These are phyloP conservation scores for Eudasyphora cyanicolor DNA, from an alignment of 2,888 invertebrate species.

Conservation along the genomic window DNA sequence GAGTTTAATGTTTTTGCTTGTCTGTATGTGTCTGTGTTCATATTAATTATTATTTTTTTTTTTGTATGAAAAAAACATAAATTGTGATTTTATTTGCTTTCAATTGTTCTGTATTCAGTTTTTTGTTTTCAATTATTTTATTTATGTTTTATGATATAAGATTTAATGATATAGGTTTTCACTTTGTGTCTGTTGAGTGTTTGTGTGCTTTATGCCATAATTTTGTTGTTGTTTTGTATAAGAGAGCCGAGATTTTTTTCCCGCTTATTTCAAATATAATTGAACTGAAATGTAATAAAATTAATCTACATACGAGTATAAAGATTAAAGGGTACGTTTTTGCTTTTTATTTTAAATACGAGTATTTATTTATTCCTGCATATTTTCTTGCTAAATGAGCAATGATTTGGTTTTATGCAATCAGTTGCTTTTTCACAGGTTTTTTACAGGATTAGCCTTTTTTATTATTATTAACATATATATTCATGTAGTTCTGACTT, in stretches of 20 bases:
- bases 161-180: slow-evolving; percentile 17
- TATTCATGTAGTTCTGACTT: background rate
- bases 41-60: slow-evolving; percentile 26
- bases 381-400: slow-evolving; percentile 8
- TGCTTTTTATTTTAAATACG: background rate
- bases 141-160: slow-evolving; percentile 10
- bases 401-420: background rate
- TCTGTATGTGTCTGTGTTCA: background rate
- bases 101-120: slow-evolving; percentile 2
- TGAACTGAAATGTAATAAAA: background rate
- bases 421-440: background rate
- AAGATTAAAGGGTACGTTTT: background rate
- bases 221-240: background rate
- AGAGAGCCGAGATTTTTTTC: slow-evolving; percentile 27
- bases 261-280: slow-evolving; percentile 2
- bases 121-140: background rate
- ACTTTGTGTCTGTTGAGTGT: background rate
- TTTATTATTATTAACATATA: background rate
- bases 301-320: background rate
- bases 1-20: slow-evolving; percentile 35
- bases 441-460: background rate
- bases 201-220: background rate
- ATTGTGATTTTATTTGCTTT: slow-evolving; percentile 45
- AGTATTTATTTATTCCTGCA: no score
- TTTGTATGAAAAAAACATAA: slow-evolving; percentile 63